Base-by-base conservation (phyloP, 2,113 vertebrate genomes). In the Pygoscelis adeliae region DNA sequence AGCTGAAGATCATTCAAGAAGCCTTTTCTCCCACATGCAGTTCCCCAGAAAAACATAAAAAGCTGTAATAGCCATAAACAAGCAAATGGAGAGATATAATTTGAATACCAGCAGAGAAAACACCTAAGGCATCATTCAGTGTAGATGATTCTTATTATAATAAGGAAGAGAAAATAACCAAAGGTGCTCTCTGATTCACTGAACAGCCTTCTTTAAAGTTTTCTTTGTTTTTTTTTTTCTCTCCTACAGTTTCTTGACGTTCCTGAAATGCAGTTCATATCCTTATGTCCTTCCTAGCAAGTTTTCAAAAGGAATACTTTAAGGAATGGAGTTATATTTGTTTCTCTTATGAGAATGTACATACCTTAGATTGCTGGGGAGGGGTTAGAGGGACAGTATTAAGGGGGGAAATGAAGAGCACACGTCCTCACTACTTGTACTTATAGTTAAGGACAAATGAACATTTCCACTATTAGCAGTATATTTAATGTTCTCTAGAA, bases 341-440 rank as follows among this genome's bases (percentile, higher is more conserved):
- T 72, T 86, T 44, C 21, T 55, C 9, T 65, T 63, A 29, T 5
- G 9, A 87, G 22, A 63, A 26, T 10, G 14, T 55, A 46, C 11
- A 19, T n/a, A 50, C 2, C 3, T 80, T 38, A 61, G 15, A 30
- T 52, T 81, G 1, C 16, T 76, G 30, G 6, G 13, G 15, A 56
- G 5, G 7, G 7, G 10, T 32, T 4, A 55, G 20, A 15, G 25
- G 15, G 9, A n/a, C 21, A 56, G 1, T 25, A 17, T 47, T 86
- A 53, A 89, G 8, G 11, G 21, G 6, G 32, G 8, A 47, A 74
- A 79, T 29, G 7, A 59, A 87, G 12, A 59, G 6, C 9, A 53
- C 3, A 15, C 1, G 9, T 26, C 15, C 16, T 83, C 6, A 21
- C 49, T 67, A 27, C 12, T 89, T 1, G 0, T 27, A 53, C 10